Base-by-base conservation (phyloP, 2,113 vertebrate genomes). In the Cavia porcellus region DNA sequence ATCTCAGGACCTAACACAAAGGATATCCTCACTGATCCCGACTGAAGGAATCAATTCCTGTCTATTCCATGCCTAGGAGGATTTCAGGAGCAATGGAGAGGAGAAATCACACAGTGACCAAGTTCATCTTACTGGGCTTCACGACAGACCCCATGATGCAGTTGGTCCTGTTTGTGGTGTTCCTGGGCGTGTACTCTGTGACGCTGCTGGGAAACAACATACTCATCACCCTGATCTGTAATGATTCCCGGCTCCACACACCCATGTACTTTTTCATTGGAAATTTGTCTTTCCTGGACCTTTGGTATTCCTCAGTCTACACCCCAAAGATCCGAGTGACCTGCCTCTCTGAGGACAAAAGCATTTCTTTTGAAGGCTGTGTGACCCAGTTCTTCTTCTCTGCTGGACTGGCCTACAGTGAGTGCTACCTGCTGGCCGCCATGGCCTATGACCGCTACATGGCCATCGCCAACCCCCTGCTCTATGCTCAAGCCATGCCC, bases 61-160 rank as follows among this genome's bases (percentile, higher is more conserved):
- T n/a, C 17, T n/a, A 19, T n/a, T 86, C 3, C 25, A n/a, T 30
- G 47, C 32, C 6, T 32, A 84, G 80, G 35, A 47, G 4, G 32
- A 59, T 0, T 59, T 1, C 11, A 1, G 15, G 32, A 85, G n/a
- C 1, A n/a, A 97, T 94, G 97, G 68, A 93, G 10, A 93, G 13
- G 9, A 24, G 11, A 30, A 97, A 95, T 47, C 84, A 88, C 35
- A 92, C 62, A 0, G 66, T 83, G 50, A 95, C 66, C 55, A 4
- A 98, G 0, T 98, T 98, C 92, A 82, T 97, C 61, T 35, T 98
- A 30, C 1, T 64, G 28, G 98, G 97, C 10, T 98, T 98, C 77
- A 85, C 62, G 9, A 94, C 90, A 35, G 75, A 96, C 0, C 72
- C 85, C 0, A 6, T 59, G 14, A 88, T 62, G 2, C 97, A 98